These are phyloP conservation scores for Protosalanx chinensis DNA, from an alignment of 2,797 vertebrate species.

Conservation along the genomic window DNA sequence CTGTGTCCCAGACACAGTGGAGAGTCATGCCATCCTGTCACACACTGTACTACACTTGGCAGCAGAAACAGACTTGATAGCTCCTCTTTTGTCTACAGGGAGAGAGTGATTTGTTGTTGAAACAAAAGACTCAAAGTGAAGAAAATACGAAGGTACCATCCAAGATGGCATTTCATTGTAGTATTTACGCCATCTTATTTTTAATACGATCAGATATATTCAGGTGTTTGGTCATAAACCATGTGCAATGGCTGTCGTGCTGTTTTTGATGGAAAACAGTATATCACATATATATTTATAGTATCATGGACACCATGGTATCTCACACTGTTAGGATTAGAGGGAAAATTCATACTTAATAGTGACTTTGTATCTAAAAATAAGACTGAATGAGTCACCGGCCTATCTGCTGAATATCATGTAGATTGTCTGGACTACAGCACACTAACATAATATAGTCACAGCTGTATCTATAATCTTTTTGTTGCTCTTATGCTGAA, in stretches of 20 bases:
- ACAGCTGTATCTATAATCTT: not conserved
- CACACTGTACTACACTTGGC: not conserved
- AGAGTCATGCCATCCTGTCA: slow-evolving; percentile 19
- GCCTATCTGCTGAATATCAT: slow-evolving; percentile 1
- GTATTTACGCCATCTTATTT: too few relatives aligned
- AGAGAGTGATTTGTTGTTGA: too few relatives aligned
- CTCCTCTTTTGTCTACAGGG: not conserved
- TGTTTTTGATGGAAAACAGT: not conserved
- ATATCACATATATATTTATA: slow-evolving; percentile 24
- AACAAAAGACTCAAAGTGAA: too few relatives aligned
- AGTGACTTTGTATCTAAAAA: slow-evolving; percentile 24
- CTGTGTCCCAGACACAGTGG: slow-evolving; percentile 20
- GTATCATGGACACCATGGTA: slow-evolving; percentile 26
- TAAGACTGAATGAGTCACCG: slow-evolving; percentile 24
- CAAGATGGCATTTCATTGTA: too few relatives aligned
- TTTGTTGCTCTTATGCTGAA: too few relatives aligned
- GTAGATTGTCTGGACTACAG: not conserved
- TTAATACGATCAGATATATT: too few relatives aligned
- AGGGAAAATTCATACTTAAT: slow-evolving; percentile 28
- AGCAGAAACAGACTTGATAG: too few relatives aligned
- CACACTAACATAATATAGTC: not conserved
- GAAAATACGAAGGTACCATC: too few relatives aligned
- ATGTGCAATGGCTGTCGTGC: not conserved
- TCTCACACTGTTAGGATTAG: slow-evolving; percentile 24
- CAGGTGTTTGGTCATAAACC: too few relatives aligned